phyloP scores from a whole-genome alignment of 2,888 invertebrate genomes.

The Miltochrista miniata region DNA sequence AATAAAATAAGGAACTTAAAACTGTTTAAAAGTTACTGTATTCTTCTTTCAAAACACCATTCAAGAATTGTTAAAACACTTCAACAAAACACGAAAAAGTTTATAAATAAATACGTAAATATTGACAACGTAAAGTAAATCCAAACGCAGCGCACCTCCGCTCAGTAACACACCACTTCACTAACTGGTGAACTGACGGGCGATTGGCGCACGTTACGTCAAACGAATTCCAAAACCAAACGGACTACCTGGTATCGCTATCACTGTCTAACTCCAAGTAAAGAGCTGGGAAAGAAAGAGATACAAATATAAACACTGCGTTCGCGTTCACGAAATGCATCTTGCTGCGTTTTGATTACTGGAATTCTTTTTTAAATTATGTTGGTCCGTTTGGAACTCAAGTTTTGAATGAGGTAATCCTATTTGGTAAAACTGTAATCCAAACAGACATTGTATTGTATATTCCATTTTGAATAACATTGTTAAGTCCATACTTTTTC shows the following conservation, averaged over 20 bases:
- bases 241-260: slow-evolving; percentile 56
- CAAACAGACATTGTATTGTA: no score
- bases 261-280: slow-evolving; percentile 46
- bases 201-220: not conserved
- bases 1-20: slow-evolving; percentile 19
- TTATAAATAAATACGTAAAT: slow-evolving; percentile 72
- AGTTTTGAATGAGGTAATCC: no score
- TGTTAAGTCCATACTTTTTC: no score
- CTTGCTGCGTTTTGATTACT: slow-evolving; percentile 56
- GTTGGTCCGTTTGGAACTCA: slow-evolving; percentile 37
- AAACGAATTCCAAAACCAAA: slow-evolving; percentile 8
- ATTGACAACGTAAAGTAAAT: slow-evolving; percentile 35
- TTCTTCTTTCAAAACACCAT: slow-evolving; percentile 27
- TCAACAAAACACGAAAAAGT: slow-evolving; percentile 71
- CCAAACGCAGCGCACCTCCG: slow-evolving; percentile 44
- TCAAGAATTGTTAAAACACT: slow-evolving; percentile 47
- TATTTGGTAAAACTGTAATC: no score
- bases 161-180: slow-evolving; percentile 54
- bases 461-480: no score
- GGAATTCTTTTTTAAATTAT: slow-evolving; percentile 44
- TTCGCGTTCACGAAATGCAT: slow-evolving; percentile 48
- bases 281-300: slow-evolving; percentile 45
- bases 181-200: slow-evolving; percentile 40
- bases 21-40: slow-evolving; percentile 17
- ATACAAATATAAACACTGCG: slow-evolving; percentile 41